Percentiles rank a stretch among this genome's conserved stretches.
Evolutionary conservation across 2,888 invertebrate genomes (phyloP).

Genomic region (Nemapogon koenigi): DNA sequence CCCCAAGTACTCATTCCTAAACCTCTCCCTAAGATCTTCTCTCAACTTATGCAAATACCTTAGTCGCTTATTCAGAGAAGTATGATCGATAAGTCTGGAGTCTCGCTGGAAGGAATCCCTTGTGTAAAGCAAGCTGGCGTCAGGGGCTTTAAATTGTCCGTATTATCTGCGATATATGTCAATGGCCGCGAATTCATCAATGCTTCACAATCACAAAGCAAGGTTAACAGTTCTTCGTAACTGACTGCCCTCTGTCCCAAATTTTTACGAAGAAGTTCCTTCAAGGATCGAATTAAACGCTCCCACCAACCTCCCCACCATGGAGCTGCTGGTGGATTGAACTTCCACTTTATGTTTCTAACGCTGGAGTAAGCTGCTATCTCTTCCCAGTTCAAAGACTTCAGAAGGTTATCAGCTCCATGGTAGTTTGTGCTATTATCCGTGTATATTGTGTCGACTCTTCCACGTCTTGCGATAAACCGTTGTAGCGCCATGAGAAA

Average conservation of each 20-base stretch:
- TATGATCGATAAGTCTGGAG: slow-evolving; percentile 7
- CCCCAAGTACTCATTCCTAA: slow-evolving; percentile 9
- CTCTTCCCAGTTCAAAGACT: slow-evolving; percentile 1
- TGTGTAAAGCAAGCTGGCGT: slow-evolving; percentile 9
- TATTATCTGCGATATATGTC: slow-evolving; percentile 10
- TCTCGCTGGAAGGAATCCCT: slow-evolving; percentile 10
- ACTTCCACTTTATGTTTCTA: slow-evolving; percentile 22
- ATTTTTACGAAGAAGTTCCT: slow-evolving; percentile 25
- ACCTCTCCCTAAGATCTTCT: slow-evolving; percentile 14
- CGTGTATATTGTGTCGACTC: slow-evolving; percentile 1
- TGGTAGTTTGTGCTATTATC: slow-evolving; percentile 7
- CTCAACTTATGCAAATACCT: not conserved
- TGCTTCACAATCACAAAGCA: slow-evolving; percentile 15
- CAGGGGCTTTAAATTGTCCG: slow-evolving; percentile 5
- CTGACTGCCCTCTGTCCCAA: slow-evolving; percentile 22
- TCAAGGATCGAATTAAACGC: slow-evolving; percentile 29
- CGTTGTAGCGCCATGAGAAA: not conserved
- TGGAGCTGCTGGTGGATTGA: slow-evolving; percentile 31
- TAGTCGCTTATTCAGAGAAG: not conserved
- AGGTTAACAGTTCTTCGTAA: slow-evolving; percentile 10
- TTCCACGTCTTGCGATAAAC: slow-evolving; percentile 1
- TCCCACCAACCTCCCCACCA: slow-evolving; percentile 48
- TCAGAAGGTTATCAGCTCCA: slow-evolving; percentile 7
- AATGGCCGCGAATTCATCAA: slow-evolving; percentile 13
- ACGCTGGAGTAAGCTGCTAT: not conserved